phyloP scores from a whole-genome alignment of 1,140 invertebrate genomes.

The Micrasema longulum region DNA sequence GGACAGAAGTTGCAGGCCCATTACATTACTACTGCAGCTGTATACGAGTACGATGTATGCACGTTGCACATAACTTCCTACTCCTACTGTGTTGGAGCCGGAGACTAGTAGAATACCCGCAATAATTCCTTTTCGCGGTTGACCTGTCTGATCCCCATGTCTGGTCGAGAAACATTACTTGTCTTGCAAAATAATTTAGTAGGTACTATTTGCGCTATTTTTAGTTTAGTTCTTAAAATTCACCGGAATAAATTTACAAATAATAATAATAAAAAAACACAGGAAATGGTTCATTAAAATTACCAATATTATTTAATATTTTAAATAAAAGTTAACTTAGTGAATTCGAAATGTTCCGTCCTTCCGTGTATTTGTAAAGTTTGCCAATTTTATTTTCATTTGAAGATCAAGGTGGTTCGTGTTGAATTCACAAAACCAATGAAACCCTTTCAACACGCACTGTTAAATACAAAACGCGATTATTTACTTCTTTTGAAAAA shows the following conservation, averaged over 20 bases:
- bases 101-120: no score
- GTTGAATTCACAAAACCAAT: no score
- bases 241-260: no score
- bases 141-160: constrained; percentile 7
- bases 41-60: background rate
- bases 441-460: no score
- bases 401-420: background rate
- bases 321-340: background rate
- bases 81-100: no score
- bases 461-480: background rate
- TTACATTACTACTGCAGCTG: background rate
- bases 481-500: constrained; percentile 1
- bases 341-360: background rate
- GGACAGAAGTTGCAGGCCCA: background rate
- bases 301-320: no score
- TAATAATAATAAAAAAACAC: no score
- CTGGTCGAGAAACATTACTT: background rate
- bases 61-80: no score
- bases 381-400: background rate
- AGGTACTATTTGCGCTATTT: no score
- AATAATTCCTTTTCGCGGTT: constrained; percentile 5
- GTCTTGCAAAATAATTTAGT: no score
- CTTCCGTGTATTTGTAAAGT: background rate
- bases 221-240: no score
- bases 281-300: no score